These are phyloP conservation scores for Melinopterus prodromus DNA, from an alignment of 2,888 invertebrate species.

Conservation along the genomic window DNA sequence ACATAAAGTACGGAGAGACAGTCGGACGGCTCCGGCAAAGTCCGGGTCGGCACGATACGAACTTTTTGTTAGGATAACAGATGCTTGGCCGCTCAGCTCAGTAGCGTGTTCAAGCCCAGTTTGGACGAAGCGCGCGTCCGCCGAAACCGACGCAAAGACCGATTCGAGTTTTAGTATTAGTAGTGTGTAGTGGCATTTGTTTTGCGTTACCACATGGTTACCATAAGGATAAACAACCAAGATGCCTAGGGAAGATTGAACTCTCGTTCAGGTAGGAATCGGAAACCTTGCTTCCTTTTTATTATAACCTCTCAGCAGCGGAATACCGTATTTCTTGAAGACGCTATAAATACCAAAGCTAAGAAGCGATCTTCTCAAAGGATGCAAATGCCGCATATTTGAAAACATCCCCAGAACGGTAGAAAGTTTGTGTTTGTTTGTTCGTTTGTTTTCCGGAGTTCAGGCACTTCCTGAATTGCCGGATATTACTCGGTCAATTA, in stretches of 20 bases:
- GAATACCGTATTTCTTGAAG: background rate
- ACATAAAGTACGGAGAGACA: background rate
- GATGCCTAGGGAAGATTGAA: background rate
- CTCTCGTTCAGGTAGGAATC: too few species aligned
- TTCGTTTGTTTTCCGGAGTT: background rate
- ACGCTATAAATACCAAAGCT: background rate
- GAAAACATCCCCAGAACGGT: background rate
- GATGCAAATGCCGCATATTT: background rate
- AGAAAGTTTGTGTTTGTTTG: background rate
- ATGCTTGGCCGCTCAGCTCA: background rate
- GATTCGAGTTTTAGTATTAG: background rate
- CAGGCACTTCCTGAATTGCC: background rate
- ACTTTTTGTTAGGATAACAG: slow-evolving; percentile 4
- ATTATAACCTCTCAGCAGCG: background rate
- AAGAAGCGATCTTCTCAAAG: background rate
- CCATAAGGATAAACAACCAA: background rate
- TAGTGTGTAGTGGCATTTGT: slow-evolving; percentile 10
- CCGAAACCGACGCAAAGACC: background rate
- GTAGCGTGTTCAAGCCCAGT: background rate
- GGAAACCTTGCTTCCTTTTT: background rate
- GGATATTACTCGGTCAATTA: background rate
- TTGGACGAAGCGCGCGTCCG: background rate
- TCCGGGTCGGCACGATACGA: background rate
- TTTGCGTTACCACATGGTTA: slow-evolving; percentile 25
- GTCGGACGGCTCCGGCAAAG: background rate